Evolutionary conservation across 1,140 invertebrate genomes (phyloP).

Genomic region (Zophobas morio): DNA sequence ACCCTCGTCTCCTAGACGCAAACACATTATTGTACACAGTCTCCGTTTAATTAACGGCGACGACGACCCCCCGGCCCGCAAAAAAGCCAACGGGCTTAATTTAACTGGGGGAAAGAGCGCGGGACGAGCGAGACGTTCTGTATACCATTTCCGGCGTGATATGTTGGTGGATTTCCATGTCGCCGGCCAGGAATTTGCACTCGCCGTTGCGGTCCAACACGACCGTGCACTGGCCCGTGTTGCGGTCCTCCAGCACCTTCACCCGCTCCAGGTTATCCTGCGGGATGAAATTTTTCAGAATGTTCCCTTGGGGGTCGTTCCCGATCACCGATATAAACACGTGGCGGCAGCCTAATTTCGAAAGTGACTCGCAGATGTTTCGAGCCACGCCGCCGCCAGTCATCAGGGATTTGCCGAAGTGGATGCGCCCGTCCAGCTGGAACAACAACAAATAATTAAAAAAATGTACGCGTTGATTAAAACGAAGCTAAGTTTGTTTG

Average conservation of each 20-base stretch:
- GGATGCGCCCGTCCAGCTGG: conserved; percentile 85
- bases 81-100: background rate
- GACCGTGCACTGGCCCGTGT: conserved; percentile 82
- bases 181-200: conserved; percentile 84
- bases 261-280: conserved; percentile 32
- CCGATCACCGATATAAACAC: conserved; percentile 88
- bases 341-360: conserved; percentile 77
- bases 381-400: conserved; percentile 90
- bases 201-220: conserved; percentile 82
- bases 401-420: conserved; percentile 75
- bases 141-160: conserved; percentile 76
- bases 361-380: conserved; percentile 90
- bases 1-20: too few species aligned
- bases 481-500: background rate
- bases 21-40: too few species aligned
- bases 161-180: conserved; percentile 85
- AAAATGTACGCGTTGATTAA: conserved; percentile 9
- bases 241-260: conserved; percentile 55
- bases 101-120: background rate
- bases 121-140: conserved; percentile 63
- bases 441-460: background rate
- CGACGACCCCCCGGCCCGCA: too few species aligned
- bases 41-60: too few species aligned
- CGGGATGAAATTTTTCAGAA: conserved; percentile 54
- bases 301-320: conserved; percentile 75